phyloP scores from a whole-genome alignment of 2,113 vertebrate genomes.

The Lamprotornis superbus region DNA sequence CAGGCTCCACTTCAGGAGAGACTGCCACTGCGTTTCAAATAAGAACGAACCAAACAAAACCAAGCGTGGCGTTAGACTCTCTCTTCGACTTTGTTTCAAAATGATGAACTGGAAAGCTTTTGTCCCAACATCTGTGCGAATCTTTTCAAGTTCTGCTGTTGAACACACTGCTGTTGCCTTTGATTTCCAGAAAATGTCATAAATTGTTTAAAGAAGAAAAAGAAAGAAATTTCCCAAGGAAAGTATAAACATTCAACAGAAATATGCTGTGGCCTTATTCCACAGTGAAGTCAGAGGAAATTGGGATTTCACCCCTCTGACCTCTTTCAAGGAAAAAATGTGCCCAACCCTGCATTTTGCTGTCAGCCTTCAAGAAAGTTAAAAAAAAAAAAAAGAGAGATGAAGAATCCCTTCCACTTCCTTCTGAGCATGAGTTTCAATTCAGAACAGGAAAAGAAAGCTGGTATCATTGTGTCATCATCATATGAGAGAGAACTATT shows the following conservation, averaged over 20 bases:
- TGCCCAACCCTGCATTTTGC: background rate
- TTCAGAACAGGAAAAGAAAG: background rate
- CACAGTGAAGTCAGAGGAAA: constrained; percentile 3
- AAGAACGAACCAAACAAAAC: background rate
- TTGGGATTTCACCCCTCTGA: constrained; percentile 15
- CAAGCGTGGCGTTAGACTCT: background rate
- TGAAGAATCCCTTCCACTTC: background rate
- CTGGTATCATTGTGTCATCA: background rate
- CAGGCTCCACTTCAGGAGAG: background rate
- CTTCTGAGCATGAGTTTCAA: background rate
- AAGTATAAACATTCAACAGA: constrained; percentile 26
- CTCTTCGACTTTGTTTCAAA: background rate
- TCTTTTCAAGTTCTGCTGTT: background rate
- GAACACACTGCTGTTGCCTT: background rate
- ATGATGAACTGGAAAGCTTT: background rate
- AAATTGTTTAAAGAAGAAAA: constrained; percentile 1
- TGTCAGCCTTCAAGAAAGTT: background rate
- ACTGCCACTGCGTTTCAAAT: background rate
- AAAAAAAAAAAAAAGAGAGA: background rate
- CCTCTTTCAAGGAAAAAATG: constrained; percentile 34
- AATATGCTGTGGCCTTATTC: constrained; percentile 29
- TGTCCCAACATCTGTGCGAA: background rate
- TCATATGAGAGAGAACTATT: background rate
- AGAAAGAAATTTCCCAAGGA: constrained; percentile 15
- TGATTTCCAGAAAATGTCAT: background rate